Base-by-base conservation (phyloP, 1,140 invertebrate species). In the Drosophila saltans region DNA sequence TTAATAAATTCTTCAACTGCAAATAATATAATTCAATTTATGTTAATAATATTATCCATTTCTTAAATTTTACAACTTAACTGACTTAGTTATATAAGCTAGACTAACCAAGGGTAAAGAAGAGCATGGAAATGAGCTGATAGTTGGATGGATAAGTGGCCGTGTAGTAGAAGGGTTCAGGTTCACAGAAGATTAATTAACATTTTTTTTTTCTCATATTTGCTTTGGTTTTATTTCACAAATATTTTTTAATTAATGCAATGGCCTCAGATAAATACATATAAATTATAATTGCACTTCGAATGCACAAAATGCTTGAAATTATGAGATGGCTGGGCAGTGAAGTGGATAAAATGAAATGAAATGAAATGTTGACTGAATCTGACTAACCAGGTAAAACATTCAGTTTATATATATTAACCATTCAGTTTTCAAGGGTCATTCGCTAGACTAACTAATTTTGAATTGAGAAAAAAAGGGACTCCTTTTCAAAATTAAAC, bases 231-330 rank as follows among this genome's bases (percentile, higher is more conserved):
- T 16, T 16, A 16, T 16, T 26, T 10, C 28, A 36, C 33, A 58
- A 16, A 58, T 36, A 58, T 21, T 39, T 8, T 52, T 36, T 58
- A 58, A 58, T 58, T 58, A 58, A 36, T 30, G 30, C 45, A 52
- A 39, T 9, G 16, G 56, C n/a, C 30, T 30, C n/a, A 36, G 11
- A 21, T 36, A 30, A 30, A 30, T 11, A 16, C 3, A 2, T 8
- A 36, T 11, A 16, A 16, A 2, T 3, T 33, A 58, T 58, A 58
- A 58, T 36, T 33, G 30, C 30, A 36, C 36, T 28, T 58, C 21
- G 33, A 58, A 36, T 36, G 16, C 26, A 2, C n/a, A 58, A 40
- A 40, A 39, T 59, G 16, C 33, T 40, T 59, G 9, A 39, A 59
- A 39, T 52, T 21, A 52, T 52, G 45, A 26, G 21, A 52, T 26